Conservation (phyloP, 2,113 vertebrate genomes). For the Cyphomyrus plagiostoma region DNA sequence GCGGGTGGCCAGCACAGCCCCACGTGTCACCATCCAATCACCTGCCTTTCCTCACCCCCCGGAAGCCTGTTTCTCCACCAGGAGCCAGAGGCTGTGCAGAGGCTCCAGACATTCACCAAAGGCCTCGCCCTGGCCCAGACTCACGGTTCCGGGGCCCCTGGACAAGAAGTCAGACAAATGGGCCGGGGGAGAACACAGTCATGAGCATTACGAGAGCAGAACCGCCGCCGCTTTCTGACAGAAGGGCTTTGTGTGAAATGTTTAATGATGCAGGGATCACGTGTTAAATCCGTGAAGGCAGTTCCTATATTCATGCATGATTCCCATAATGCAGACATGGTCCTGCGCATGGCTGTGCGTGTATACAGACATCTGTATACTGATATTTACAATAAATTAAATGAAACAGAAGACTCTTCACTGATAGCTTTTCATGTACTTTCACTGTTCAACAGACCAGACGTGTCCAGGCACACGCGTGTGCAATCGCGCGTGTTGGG, state of each 20-base stretch:
- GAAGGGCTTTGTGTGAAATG: background rate
- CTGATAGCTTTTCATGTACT: background rate
- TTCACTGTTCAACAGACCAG: background rate
- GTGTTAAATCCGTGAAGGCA: background rate
- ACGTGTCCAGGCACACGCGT: background rate
- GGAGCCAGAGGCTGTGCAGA: background rate
- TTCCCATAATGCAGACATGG: background rate
- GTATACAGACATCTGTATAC: background rate
- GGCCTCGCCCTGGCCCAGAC: background rate
- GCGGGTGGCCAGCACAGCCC: background rate
- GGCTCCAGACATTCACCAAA: background rate
- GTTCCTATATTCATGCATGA: background rate
- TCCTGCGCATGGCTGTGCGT: background rate
- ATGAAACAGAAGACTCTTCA: background rate
- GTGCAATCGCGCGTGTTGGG: background rate
- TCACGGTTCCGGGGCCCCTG: background rate
- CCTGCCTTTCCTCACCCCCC: background rate
- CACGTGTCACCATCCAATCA: background rate
- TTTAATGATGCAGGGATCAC: background rate
- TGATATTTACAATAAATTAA: background rate
- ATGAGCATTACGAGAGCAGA: background rate
- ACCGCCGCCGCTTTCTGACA: background rate
- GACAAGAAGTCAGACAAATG: background rate
- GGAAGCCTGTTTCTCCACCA: background rate
- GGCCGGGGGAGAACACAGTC: background rate